Evolutionary conservation across 2,888 invertebrate species (phyloP).

Genomic region (Frankliniella intonsa): DNA sequence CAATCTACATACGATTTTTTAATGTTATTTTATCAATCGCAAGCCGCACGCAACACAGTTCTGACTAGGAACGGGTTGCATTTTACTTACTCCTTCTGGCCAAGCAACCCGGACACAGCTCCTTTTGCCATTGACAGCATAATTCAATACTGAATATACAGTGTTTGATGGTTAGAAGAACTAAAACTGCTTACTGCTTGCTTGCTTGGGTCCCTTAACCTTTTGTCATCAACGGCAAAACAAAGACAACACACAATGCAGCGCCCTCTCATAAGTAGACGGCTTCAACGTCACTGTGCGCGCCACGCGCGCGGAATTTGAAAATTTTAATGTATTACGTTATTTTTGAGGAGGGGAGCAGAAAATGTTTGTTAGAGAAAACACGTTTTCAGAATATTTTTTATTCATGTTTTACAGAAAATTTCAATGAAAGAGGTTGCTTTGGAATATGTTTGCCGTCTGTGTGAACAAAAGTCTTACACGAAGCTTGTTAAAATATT

Average conservation of each 20-base stretch:
- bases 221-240: background rate
- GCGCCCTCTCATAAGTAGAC: too few relatives aligned
- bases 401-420: background rate
- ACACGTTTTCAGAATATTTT: background rate
- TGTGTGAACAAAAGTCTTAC: background rate
- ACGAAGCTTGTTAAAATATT: background rate
- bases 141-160: too few relatives aligned
- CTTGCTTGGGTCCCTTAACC: background rate
- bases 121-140: slow-evolving; percentile 7
- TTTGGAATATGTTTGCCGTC: background rate
- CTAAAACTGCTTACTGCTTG: background rate
- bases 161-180: too few relatives aligned
- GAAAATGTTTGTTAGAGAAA: too few relatives aligned
- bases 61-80: too few relatives aligned
- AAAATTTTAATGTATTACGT: too few relatives aligned
- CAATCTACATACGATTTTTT: background rate
- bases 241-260: background rate
- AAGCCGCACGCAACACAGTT: background rate
- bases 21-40: background rate
- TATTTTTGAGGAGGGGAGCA: too few relatives aligned
- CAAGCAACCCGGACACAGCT: background rate
- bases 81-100: background rate
- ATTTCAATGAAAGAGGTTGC: background rate
- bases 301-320: too few relatives aligned
- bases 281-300: background rate